Base-by-base conservation (phyloP, 2,113 vertebrate species). In the Archocentrus centrarchus region DNA sequence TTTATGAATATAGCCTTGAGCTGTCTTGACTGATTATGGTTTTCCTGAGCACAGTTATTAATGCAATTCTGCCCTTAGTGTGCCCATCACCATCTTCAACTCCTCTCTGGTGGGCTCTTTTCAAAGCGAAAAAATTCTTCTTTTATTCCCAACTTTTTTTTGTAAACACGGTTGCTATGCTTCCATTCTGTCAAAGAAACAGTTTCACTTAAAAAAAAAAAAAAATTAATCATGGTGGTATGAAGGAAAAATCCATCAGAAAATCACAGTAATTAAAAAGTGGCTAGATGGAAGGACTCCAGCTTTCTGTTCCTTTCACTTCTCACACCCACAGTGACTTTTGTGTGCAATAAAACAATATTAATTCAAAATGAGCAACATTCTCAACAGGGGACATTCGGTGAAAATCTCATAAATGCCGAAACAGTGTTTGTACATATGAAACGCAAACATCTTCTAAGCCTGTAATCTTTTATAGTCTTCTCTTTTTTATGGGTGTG, bases 361-460 rank as follows among this genome's bases (percentile, higher is more conserved):
- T 86, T 86, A 77, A 92, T 89, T 85, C 37, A 78, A 82, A 77
- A 81, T 75, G 77, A 84, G 77, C 68, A 62, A 75, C 81, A 27
- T 64, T 55, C 59, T 86, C 17, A 27, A 37, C 70, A 61, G 77
- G 20, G 75, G 75, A 59, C 59, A n/a, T 73, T 53, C 81, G n/a
- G 50, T 61, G 75, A 84, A 79, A 76, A 77, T 81, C 81, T 80
- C 87, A 79, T 90, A 83, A 89, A 84, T 35, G 22, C 61, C 2
- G 80, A 62, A 60, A 89, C 53, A 68, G 47, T 77, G 18, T 75
- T 59, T 78, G 70, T 81, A 59, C 30, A 81, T 60, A 68, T 79
- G 77, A 88, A 68, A 90, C 80, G 83, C 86, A 85, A 90, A 89
- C 81, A 82, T 88, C 66, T 84, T 83, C 59, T 5, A 2, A 79